phyloP scores from a whole-genome alignment of 2,888 invertebrate genomes.

The Nephrocerus scutellatus region DNA sequence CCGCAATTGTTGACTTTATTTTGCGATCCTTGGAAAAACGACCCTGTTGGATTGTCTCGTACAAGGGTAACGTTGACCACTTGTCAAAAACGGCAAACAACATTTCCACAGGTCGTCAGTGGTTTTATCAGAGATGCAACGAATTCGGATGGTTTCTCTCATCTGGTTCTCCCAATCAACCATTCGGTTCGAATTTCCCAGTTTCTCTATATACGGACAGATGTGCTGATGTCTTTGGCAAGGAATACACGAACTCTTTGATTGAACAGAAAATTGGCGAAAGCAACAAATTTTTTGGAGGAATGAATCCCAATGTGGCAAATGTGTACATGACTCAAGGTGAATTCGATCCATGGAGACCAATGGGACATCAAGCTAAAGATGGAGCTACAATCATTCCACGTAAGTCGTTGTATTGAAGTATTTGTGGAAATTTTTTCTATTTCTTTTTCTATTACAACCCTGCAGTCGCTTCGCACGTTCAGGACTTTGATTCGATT shows the following conservation, averaged over 20 bases:
- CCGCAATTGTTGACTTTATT: no score
- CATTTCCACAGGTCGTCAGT: conserved; percentile 44
- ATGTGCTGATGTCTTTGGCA: conserved; percentile 33
- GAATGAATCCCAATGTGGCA: conserved; percentile 39
- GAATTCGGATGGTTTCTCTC: conserved; percentile 81
- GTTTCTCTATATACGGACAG: conserved; percentile 27
- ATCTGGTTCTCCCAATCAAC: conserved; percentile 53
- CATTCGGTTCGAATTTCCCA: conserved; percentile 40
- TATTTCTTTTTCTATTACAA: conserved; percentile 9
- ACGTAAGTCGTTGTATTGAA: conserved; percentile 23
- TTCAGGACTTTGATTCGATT: conserved; percentile 37
- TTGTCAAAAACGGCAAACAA: no score
- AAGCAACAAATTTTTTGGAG: conserved; percentile 28
- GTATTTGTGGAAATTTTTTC: conserved; percentile 3
- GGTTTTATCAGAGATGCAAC: conserved; percentile 78
- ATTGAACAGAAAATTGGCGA: conserved; percentile 24
- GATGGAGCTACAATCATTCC: conserved; percentile 30
- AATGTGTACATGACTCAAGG: conserved; percentile 53
- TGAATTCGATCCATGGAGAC: conserved; percentile 53
- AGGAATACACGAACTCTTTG: conserved; percentile 14
- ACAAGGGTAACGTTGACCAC: no score
- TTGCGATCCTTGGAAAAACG: no score
- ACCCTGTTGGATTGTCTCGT: no score
- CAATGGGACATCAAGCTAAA: conserved; percentile 45
- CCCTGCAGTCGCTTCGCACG: conserved; percentile 36